These are phyloP conservation scores for Otis tarda DNA, from an alignment of 2,113 vertebrate species.

Conservation along the genomic window DNA sequence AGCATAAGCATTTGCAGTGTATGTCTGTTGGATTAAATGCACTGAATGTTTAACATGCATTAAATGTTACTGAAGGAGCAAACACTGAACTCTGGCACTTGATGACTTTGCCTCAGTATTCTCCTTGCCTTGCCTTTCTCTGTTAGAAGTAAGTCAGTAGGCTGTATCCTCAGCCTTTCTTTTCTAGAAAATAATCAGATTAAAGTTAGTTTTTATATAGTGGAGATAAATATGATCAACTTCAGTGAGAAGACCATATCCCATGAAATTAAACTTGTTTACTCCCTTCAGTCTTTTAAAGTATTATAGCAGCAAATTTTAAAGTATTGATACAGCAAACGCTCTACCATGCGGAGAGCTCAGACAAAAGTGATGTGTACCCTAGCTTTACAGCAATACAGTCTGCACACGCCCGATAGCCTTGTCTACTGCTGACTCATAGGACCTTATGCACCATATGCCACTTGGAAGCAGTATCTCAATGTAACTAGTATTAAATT, in stretches of 20 bases:
- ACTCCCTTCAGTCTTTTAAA: neutral
- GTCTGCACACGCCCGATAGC: neutral
- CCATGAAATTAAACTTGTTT: slow-evolving; percentile 37
- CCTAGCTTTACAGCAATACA: neutral
- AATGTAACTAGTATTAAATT: neutral
- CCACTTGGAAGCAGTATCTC: neutral
- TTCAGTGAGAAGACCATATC: neutral
- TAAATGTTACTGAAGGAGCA: neutral
- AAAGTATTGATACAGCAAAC: neutral
- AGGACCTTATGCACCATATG: neutral
- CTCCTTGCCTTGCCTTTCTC: neutral
- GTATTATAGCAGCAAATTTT: neutral
- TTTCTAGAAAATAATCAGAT: neutral
- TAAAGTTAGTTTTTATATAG: slow-evolving; percentile 1
- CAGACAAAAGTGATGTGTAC: neutral
- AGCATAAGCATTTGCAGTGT: neutral
- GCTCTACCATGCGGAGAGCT: neutral
- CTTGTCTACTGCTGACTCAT: neutral
- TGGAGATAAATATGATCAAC: neutral
- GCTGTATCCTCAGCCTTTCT: neutral
- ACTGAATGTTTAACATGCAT: neutral
- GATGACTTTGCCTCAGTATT: neutral
- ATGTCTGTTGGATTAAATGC: neutral
- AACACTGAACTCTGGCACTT: neutral
- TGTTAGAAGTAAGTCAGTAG: neutral